These are phyloP conservation scores for Geotrupes spiniger DNA, from an alignment of 2,888 invertebrate genomes.

Conservation along the genomic window DNA sequence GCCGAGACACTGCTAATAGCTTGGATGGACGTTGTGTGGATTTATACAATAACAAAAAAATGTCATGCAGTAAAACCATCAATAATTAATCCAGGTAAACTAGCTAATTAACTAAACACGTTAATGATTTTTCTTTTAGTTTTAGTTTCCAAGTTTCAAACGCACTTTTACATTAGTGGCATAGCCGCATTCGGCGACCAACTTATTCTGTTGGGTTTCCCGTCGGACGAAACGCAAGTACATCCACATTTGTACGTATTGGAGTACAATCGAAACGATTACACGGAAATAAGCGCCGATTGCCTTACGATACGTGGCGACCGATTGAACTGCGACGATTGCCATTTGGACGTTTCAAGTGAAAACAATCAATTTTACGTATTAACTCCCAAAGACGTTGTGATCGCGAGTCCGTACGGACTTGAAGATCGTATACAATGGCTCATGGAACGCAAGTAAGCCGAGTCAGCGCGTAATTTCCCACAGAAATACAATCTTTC, in stretches of 20 bases:
- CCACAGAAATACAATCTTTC: not conserved
- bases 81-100: conserved; percentile 79
- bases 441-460: conserved; percentile 78
- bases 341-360: conserved; percentile 81
- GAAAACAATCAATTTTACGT: conserved; percentile 88
- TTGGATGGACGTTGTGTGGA: conserved; percentile 90
- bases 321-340: conserved; percentile 85
- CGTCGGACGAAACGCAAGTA: conserved; percentile 72
- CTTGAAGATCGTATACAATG: conserved; percentile 90
- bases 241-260: conserved; percentile 84
- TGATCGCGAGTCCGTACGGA: conserved; percentile 87
- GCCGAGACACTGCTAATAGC: conserved; percentile 82
- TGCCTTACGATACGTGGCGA: conserved; percentile 77
- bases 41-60: conserved; percentile 74
- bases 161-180: conserved; percentile 85
- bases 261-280: conserved; percentile 83
- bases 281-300: conserved; percentile 81
- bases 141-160: conserved; percentile 76
- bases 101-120: too few species aligned
- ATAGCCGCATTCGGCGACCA: conserved; percentile 78
- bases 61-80: conserved; percentile 71
- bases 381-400: conserved; percentile 91
- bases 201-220: conserved; percentile 72
- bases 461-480: too few species aligned
- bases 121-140: conserved; percentile 14